Conservation (phyloP, 2,888 invertebrate genomes). For the Rotaria socialis region DNA sequence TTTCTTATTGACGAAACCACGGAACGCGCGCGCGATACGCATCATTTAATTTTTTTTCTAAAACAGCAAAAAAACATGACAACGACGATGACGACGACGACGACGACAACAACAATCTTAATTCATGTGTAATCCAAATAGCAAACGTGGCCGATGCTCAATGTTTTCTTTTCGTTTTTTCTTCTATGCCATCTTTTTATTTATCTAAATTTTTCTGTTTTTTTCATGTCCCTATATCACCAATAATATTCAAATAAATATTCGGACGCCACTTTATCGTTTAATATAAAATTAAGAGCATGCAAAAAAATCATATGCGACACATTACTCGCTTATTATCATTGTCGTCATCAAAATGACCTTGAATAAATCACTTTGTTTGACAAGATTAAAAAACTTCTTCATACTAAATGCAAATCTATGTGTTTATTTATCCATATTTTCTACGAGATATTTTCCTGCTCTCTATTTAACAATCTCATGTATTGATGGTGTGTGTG, state of each 20-base stretch:
- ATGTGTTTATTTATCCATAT: background rate
- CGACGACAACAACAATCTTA: background rate
- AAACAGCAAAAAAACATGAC: background rate
- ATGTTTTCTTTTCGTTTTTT: background rate
- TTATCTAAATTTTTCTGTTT: background rate
- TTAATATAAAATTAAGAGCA: background rate
- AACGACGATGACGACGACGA: background rate
- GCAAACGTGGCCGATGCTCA: background rate
- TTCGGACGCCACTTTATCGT: background rate
- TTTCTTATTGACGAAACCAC: background rate
- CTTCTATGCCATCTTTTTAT: background rate
- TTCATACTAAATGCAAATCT: background rate
- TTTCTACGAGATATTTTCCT: background rate
- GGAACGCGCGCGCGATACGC: background rate
- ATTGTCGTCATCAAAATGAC: background rate
- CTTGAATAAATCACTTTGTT: background rate
- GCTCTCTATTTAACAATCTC: background rate
- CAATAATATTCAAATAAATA: background rate
- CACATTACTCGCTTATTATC: too few species aligned
- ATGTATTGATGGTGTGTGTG: background rate
- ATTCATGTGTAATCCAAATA: background rate
- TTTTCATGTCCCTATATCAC: background rate
- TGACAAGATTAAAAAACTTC: background rate
- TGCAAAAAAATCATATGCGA: too few species aligned
- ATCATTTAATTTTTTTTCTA: background rate